Percentiles rank a stretch among this genome's conserved stretches.
These are phyloP conservation scores for Chionoecetes opilio DNA, from an alignment of 1,140 invertebrate species.

Conservation along the genomic window DNA sequence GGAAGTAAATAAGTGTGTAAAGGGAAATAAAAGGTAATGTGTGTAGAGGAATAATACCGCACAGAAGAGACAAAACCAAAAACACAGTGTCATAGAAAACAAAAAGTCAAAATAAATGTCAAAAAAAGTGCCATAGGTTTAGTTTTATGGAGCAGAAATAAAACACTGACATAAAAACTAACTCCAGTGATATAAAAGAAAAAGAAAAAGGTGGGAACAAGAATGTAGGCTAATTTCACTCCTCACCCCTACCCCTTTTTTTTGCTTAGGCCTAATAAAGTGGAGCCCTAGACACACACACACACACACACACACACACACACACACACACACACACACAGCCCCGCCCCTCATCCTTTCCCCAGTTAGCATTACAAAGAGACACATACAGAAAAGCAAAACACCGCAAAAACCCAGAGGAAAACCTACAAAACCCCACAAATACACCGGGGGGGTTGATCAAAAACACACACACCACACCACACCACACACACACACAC, in stretches of 20 bases:
- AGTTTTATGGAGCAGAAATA: no score
- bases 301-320: conserved; percentile 16
- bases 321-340: no score
- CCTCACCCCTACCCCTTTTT: not conserved
- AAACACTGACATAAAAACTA: no score
- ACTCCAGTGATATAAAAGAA: not conserved
- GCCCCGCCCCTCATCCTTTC: no score
- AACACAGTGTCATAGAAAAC: no score
- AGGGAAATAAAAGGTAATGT: no score
- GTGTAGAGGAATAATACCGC: no score
- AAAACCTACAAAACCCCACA: not conserved
- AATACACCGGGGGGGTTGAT: not conserved
- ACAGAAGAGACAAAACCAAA: no score
- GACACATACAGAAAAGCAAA: not conserved
- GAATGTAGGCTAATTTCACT: not conserved
- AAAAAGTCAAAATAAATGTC: no score
- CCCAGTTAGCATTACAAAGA: conserved; percentile 14
- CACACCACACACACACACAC: conserved; percentile 25
- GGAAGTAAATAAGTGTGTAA: no score
- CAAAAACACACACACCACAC: not conserved
- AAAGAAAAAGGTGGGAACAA: not conserved
- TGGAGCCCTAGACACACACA: not conserved
- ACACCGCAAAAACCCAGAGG: not conserved
- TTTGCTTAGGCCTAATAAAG: not conserved
- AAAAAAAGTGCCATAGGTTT: no score